A percentile compares a stretch with the other conserved stretches of the same genome.
Evolutionary conservation across 35 echinoderm and acorn worm species (phyloP).

Genomic region (Ophiothrix spiculata): DNA sequence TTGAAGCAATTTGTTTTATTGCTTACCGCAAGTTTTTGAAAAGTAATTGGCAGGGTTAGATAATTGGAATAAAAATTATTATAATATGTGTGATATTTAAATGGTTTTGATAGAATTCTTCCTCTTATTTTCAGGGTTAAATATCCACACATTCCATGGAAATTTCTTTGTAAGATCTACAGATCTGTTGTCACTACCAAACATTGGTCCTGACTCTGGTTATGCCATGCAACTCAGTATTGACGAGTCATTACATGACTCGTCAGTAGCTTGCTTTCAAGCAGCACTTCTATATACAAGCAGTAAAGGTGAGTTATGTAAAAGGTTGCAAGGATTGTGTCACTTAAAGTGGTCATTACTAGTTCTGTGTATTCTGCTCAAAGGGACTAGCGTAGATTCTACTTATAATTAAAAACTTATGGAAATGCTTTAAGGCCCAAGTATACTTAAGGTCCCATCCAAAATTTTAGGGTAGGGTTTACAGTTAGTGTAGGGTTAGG

Average conservation of each 20-base stretch:
- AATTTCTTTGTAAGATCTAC: slow-evolving; percentile 99
- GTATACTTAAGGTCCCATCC: too few species aligned
- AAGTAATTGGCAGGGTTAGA: not conserved
- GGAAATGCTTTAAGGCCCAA: too few species aligned
- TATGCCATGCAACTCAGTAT: slow-evolving; percentile 96
- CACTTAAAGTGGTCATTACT: too few species aligned
- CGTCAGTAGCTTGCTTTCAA: slow-evolving; percentile 79
- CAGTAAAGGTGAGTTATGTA: slow-evolving; percentile 97
- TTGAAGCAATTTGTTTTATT: too few species aligned
- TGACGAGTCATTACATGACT: slow-evolving; percentile 79
- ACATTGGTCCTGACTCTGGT: slow-evolving; percentile 93
- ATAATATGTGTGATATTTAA: too few species aligned
- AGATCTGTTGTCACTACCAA: slow-evolving; percentile 90
- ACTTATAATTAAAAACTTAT: too few species aligned
- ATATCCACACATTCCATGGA: slow-evolving; percentile 98
- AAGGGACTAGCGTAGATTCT: too few species aligned
- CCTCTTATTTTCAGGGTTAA: slow-evolving; percentile 51
- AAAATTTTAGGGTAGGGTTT: too few species aligned
- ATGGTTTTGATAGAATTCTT: not conserved
- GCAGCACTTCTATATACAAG: slow-evolving; percentile 98
- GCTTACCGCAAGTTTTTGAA: too few species aligned
- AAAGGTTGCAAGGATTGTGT: too few species aligned
- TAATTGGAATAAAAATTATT: not conserved
- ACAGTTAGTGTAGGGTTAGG: too few species aligned
- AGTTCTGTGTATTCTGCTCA: too few species aligned